Evolutionary conservation across 2,888 invertebrate species (phyloP), one percentile per base, ranked within the genome.

Genomic region (Chloromyia formosa): DNA sequence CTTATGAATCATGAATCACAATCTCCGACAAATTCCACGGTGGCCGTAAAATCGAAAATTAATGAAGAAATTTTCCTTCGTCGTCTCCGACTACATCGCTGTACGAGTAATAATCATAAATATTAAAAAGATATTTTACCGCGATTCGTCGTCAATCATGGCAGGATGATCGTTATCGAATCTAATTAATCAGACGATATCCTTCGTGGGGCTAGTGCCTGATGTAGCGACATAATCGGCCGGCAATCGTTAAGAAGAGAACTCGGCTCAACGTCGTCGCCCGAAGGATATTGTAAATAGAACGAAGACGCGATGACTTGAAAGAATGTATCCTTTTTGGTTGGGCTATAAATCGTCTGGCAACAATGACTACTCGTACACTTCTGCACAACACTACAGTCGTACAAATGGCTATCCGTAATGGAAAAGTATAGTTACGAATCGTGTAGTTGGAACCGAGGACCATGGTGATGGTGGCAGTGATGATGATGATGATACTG

Each of bases 181-280:
- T 49, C 49, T 49, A 49, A 49, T 49, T 49, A 49, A 49, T 49
- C 49, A 49, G 49, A 49, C 49, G 16, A 49, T 49, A 49, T 49
- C 49, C 49, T 49, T n/a, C 49, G 14, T 7, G 14, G 10, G 3
- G 2, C 12, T 12, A n/a, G 12, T 49, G 16, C 49, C 49, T 7
- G 27, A 35, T 35, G 16, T 49, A 49, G 16, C 49, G 49, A 12
- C 16, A 49, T 49, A 12, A 49, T 35, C 27, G 27, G 27, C 3
- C 7, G 49, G 12, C 2, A 49, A n/a, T 49, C 16, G 49, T 49
- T 12, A 7, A 49, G 49, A 10, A 49, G 16, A 49, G 27, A 35
- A 35, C 3, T 35, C 27, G 27, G 2, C 3, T 35, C 7, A 7
- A 4, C 27, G 7, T 35, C 27, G 16, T 49, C 49, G 14, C 10